Evolutionary conservation across 1,140 invertebrate genomes (phyloP), one percentile per base, ranked within the genome.

Genomic region (Lepidurus packardi): DNA sequence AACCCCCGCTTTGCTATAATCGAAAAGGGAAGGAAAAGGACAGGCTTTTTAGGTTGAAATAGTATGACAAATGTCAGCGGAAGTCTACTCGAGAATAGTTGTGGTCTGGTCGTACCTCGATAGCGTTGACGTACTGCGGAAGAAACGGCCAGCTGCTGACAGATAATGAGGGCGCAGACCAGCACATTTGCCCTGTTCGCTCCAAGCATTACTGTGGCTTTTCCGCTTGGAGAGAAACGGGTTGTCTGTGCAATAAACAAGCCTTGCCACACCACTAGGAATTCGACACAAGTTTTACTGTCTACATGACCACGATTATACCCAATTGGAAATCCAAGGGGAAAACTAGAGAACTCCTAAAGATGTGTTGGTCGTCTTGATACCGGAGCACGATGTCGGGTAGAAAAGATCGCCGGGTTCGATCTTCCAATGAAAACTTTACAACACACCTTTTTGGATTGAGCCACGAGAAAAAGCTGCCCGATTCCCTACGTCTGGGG

Each of bases 151-250:
- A 65, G 53, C 53, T 65, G 53, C 53, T 16, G 16, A 65, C 21
- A 65, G 16, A 65, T 65, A 65, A 65, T 65, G 53, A 65, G 53
- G 53, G 21, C 53, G 53, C 53, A 65, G 53, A 65, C 53, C 53
- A 65, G 13, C 53, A 65, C 53, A 65, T 21, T 65, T 65, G 53
- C 53, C 10, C 53, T 65, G 21, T 65, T 65, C 53, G 21, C 53
- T 65, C 21, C 21, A 65, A 65, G 53, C 53, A 65, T 65, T 65
- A 65, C 53, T 11, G 21, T 21, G 45, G 53, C 53, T 65, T 65
- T 34, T 65, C 53, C 16, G 53, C 53, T 65, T 65, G 53, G 10
- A 65, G 53, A 65, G 53, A 65, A 65, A 65, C 13, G 53, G 53
- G 53, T 13, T n/a, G 16, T n/a, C 6, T 65, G 53, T 65, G 53